Base-by-base conservation (phyloP, 1,140 invertebrate species). In the Bombus balteatus region DNA sequence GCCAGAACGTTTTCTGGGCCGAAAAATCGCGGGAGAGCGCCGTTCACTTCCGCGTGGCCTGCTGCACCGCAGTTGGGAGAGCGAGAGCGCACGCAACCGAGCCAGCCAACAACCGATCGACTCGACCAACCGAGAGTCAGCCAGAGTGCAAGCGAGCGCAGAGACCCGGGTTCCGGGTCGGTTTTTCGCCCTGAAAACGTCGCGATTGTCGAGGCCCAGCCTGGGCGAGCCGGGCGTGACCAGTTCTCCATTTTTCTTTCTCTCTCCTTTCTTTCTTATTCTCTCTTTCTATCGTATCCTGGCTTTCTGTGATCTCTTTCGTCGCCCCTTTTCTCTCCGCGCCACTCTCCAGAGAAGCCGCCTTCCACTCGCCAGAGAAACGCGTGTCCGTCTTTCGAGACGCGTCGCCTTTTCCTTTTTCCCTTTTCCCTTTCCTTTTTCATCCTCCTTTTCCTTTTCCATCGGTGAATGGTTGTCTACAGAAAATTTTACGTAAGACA, bases 11-110 rank as follows among this genome's bases (percentile, higher is more conserved):
- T 92, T 93, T 92, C 92, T 93, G 92, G 92, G 92, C 91, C 92
- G 92, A 93, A 93, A 93, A 93, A 93, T 92, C 65, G 72, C 53
- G 81, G 78, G 88, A 91, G 91, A 89, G 87, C 87, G 78, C 90
- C 92, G 88, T 93, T 93, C 92, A 92, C 92, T 93, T 93, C 92
- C 92, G 92, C 87, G 91, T 92, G 89, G 88, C 90, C 89, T 91
- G 87, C 81, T 82, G 83, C 79, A 47, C 62, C 41, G 86, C 70
- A 18, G 74, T 47, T 47, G 80, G 32, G 41, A 68, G 66, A 81
- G 74, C 57, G 57, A 34, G 57, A 34, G n/a, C 80, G 15, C n/a
- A 47, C 65, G 32, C 83, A 70, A 62, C n/a, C 47, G 4, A 71
- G 41, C 41, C 41, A 73, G n/a, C 71, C 70, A 47, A 32, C 10